A percentile compares a stretch with the other conserved stretches of the same genome.
phyloP scores from a whole-genome alignment of 2,113 vertebrate species.

The Tyto alba region DNA sequence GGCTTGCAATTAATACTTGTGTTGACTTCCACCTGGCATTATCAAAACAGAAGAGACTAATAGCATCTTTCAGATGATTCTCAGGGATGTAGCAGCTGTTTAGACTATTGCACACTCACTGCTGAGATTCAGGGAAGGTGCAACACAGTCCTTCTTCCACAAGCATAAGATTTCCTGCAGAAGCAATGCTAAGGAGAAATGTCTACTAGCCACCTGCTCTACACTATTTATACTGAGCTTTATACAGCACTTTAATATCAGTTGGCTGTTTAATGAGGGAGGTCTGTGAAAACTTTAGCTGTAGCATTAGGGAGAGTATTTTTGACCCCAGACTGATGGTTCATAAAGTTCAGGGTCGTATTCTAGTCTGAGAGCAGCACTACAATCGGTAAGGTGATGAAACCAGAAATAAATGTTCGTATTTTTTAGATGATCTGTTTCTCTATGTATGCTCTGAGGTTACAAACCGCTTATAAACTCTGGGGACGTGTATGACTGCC shows the following conservation, averaged over 20 bases:
- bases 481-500: neutral
- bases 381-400: neutral
- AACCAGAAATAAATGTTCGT: neutral
- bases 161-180: neutral
- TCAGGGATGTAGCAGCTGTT: neutral
- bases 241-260: neutral
- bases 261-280: neutral
- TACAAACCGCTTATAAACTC: rapidly evolving
- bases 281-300: neutral
- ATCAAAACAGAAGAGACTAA: slow-evolving; percentile 31
- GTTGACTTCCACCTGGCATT: slow-evolving; percentile 21
- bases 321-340: neutral
- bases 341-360: neutral
- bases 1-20: slow-evolving; percentile 43
- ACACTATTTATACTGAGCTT: neutral
- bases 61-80: neutral
- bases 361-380: neutral
- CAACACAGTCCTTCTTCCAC: neutral
- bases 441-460: rapidly evolving
- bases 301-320: neutral
- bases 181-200: neutral
- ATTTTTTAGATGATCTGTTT: neutral
- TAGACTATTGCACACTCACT: neutral
- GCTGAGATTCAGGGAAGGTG: neutral
- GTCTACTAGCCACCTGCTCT: neutral